Conservation (phyloP, 2,888 invertebrate species). For the Himalopsyche tibetana region DNA sequence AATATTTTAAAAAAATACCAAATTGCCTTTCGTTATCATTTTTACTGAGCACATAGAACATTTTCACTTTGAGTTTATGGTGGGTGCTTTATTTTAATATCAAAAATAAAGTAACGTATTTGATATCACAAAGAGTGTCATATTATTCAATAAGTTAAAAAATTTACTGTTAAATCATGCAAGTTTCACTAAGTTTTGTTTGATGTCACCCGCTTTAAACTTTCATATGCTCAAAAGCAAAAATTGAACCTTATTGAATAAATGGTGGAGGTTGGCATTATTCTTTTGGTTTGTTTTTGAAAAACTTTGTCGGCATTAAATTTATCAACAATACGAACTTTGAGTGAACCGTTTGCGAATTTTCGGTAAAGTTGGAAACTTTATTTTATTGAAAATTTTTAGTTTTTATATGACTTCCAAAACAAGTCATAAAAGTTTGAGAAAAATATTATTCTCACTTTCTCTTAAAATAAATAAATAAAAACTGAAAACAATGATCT, state of each 20-base stretch:
- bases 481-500: no score
- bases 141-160: conserved; percentile 50
- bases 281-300: background rate
- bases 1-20: background rate
- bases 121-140: conserved; percentile 62
- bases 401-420: background rate
- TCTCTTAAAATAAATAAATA: no score
- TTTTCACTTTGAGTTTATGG: conserved; percentile 44
- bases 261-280: background rate
- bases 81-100: conserved; percentile 62
- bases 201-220: conserved; percentile 14
- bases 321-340: background rate
- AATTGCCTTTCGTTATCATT: conserved; percentile 52
- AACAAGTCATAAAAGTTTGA: no score
- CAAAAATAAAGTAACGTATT: conserved; percentile 62
- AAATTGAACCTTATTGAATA: conserved; percentile 13
- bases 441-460: no score
- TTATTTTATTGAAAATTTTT: background rate
- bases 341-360: background rate
- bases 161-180: background rate
- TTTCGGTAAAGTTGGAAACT: background rate
- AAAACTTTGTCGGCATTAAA: background rate
- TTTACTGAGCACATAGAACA: conserved; percentile 51
- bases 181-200: conserved; percentile 12
- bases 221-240: background rate